phyloP scores from a whole-genome alignment of 2,113 vertebrate genomes.

The Apteryx owenii region DNA sequence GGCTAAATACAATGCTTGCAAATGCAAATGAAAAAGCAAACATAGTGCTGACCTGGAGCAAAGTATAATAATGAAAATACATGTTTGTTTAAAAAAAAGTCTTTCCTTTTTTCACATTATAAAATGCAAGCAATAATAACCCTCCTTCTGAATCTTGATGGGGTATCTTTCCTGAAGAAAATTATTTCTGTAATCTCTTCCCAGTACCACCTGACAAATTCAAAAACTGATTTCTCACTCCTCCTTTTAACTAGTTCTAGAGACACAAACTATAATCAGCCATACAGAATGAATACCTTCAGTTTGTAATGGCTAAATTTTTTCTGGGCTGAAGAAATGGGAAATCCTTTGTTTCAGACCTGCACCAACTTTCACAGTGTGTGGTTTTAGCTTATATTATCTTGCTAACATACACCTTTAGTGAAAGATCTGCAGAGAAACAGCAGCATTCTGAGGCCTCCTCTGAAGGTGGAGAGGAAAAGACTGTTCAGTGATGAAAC shows the following conservation, averaged over 20 bases:
- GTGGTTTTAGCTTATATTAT: background rate
- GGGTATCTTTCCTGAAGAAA: background rate
- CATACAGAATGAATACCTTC: background rate
- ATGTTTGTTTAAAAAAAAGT: background rate
- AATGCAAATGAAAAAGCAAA: background rate
- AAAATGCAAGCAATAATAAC: background rate
- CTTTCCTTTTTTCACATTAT: background rate
- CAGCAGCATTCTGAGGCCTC: background rate
- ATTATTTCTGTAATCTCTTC: background rate
- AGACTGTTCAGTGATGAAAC: background rate
- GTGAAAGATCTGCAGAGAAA: background rate
- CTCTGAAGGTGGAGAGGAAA: background rate
- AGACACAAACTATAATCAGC: background rate
- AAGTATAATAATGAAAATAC: background rate
- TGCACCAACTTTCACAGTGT: background rate
- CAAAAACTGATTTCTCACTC: background rate
- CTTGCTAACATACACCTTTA: background rate
- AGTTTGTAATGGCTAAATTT: background rate
- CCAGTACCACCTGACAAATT: background rate
- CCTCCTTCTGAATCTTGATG: background rate
- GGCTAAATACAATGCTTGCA: background rate
- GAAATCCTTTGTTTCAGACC: background rate
- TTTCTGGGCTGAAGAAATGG: background rate
- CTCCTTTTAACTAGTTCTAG: background rate
- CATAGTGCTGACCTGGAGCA: background rate